Evolutionary conservation across 2,797 vertebrate genomes (phyloP).

Genomic region (Spinibarbus caldwelli): DNA sequence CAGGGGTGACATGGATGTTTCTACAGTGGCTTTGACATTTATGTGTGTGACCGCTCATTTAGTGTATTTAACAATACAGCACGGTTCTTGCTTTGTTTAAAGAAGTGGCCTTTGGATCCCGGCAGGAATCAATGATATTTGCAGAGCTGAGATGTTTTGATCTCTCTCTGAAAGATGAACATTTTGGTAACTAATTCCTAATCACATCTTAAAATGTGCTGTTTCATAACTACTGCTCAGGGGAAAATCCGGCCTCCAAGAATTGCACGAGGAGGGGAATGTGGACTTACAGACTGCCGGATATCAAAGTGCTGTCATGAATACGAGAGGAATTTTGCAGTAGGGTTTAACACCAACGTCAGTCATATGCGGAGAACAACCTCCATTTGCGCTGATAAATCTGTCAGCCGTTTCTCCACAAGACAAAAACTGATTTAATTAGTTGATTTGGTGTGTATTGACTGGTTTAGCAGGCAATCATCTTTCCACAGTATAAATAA

Average conservation of each 20-base stretch:
- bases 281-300: conserved; percentile 54
- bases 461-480: conserved; percentile 27
- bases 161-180: conserved; percentile 16
- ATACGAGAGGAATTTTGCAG: conserved; percentile 41
- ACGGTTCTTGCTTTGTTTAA: background rate
- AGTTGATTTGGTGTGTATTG: conserved; percentile 68
- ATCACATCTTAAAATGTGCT: conserved; percentile 14
- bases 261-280: conserved; percentile 52
- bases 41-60: background rate
- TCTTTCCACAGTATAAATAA: background rate
- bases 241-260: conserved; percentile 53
- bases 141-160: background rate
- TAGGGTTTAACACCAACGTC: conserved; percentile 55
- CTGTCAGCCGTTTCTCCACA: conserved; percentile 59
- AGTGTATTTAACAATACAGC: background rate
- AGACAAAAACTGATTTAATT: conserved; percentile 61
- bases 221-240: conserved; percentile 58
- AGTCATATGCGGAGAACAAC: conserved; percentile 54
- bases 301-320: conserved; percentile 47
- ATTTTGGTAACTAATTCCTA: conserved; percentile 38
- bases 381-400: conserved; percentile 63
- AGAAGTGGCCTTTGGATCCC: background rate
- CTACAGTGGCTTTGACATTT: background rate
- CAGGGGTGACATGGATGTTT: background rate
- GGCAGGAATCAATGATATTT: conserved; percentile 19